Percentiles rank a stretch among this genome's conserved stretches.
Conservation (phyloP, 1,140 invertebrate species). For the Drosophila jambulina region DNA sequence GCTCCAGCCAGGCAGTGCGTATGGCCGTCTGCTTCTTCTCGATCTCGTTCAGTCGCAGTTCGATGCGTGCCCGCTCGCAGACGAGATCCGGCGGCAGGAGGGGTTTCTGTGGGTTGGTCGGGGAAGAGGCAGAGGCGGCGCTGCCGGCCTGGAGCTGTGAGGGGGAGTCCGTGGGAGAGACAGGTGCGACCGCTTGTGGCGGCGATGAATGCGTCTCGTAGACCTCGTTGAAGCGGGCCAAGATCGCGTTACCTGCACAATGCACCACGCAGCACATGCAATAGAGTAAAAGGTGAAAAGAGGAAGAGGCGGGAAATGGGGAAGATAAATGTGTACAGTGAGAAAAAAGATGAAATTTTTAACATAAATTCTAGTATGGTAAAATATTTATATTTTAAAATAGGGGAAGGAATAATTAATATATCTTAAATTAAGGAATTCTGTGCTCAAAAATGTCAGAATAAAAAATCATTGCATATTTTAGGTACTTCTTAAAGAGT, state of each 20-base stretch:
- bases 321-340: constrained; percentile 19
- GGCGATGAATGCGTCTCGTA: constrained; percentile 65
- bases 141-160: constrained; percentile 3
- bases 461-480: too few species aligned
- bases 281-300: constrained; percentile 33
- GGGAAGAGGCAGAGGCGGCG: constrained; percentile 1
- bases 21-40: constrained; percentile 88
- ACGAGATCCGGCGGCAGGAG: constrained; percentile 87
- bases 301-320: not conserved
- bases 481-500: too few species aligned
- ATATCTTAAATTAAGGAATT: too few species aligned
- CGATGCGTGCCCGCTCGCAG: constrained; percentile 87
- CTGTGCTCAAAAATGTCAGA: too few species aligned
- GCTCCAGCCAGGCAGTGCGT: constrained; percentile 87
- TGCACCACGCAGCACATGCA: constrained; percentile 7
- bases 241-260: constrained; percentile 78
- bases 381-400: not conserved
- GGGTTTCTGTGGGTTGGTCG: constrained; percentile 35
- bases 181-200: constrained; percentile 62
- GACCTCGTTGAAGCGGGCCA: constrained; percentile 79
- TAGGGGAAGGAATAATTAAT: too few species aligned
- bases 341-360: not conserved
- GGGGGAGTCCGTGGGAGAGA: constrained; percentile 18
- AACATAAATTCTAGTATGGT: too few species aligned
- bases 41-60: constrained; percentile 87